Percentiles rank a stretch among this genome's conserved stretches.
phyloP scores from a whole-genome alignment of 2,888 invertebrate species.

The Monoplex corrugatus region DNA sequence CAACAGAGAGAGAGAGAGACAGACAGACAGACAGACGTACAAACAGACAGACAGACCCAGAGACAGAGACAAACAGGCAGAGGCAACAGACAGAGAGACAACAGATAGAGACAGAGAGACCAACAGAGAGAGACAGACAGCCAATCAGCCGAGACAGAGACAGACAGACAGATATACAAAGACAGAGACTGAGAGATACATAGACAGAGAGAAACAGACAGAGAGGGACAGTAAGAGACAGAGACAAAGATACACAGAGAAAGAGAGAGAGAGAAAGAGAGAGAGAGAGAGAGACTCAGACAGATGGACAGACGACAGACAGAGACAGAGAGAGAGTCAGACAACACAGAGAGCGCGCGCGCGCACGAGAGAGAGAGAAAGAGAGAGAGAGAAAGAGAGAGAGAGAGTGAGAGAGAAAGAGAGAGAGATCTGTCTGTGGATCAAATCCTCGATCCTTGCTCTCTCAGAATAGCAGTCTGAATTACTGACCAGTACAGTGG shows the following conservation, averaged over 20 bases:
- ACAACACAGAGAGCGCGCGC: background rate
- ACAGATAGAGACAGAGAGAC: no score
- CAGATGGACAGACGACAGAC: background rate
- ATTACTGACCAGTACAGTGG: no score
- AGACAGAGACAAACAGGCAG: no score
- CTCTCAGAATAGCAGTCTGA: no score
- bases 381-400: background rate
- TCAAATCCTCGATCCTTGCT: no score
- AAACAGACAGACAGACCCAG: no score
- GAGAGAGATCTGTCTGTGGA: background rate
- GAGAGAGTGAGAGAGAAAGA: background rate
- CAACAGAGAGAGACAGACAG: no score
- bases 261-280: constrained; percentile 30
- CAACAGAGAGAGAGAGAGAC: no score
- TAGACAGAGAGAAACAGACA: constrained; percentile 26
- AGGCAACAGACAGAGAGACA: no score
- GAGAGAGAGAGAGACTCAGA: background rate
- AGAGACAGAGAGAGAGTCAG: background rate
- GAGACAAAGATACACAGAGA: constrained; percentile 24
- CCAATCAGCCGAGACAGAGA: no score
- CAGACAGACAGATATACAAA: constrained; percentile 2
- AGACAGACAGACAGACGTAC: no score
- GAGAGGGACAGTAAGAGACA: constrained; percentile 32
- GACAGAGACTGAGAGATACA: constrained; percentile 21
- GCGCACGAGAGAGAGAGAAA: no score